These are phyloP conservation scores for Megalops cyprinoides DNA, from an alignment of 2,797 vertebrate species.

Conservation along the genomic window DNA sequence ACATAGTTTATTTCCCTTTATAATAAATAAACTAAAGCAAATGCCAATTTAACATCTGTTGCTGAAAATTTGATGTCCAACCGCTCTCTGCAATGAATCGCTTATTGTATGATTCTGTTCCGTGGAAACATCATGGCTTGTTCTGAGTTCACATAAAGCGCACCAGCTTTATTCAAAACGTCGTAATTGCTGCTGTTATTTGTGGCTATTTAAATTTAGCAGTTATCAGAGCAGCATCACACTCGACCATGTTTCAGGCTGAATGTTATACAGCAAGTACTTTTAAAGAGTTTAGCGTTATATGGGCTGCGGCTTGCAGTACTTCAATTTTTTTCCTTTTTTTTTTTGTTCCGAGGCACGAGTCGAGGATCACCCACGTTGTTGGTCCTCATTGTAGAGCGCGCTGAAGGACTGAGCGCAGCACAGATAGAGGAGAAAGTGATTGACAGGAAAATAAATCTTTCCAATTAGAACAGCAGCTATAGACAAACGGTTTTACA, in stretches of 20 bases:
- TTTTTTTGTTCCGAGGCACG: slow-evolving; percentile 6
- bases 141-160: not conserved
- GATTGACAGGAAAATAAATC: not conserved
- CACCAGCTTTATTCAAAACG: not conserved
- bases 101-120: not conserved
- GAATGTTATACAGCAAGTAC: not conserved
- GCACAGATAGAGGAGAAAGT: not conserved
- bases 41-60: not conserved
- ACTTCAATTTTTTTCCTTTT: not conserved
- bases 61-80: not conserved
- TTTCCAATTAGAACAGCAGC: not conserved
- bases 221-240: not conserved
- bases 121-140: not conserved
- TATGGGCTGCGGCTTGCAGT: not conserved
- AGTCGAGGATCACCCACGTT: slow-evolving; percentile 17
- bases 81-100: not conserved
- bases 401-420: not conserved
- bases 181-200: not conserved
- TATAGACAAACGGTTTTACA: no score
- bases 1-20: not conserved
- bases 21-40: not conserved
- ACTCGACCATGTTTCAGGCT: not conserved
- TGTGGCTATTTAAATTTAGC: not conserved
- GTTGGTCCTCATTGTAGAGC: not conserved
- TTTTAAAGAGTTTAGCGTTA: not conserved